phyloP scores from a whole-genome alignment of 35 echinoderm and acorn worm genomes.

The Ophiothrix spiculata region DNA sequence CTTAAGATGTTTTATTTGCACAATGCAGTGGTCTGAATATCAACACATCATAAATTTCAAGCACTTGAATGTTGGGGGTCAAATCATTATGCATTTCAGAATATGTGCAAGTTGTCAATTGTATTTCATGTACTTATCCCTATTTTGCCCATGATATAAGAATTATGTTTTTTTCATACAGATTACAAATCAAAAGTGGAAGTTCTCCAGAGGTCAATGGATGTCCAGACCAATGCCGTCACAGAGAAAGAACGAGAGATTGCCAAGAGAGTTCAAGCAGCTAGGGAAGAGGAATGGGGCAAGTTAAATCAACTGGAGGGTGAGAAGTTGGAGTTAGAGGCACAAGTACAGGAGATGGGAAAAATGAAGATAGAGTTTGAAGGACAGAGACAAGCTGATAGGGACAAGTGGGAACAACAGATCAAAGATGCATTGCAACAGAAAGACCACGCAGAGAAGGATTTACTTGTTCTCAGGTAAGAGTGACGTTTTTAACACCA shows the following conservation, averaged over 20 bases:
- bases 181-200: conserved; percentile 81
- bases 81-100: too few species aligned
- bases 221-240: conserved; percentile 67
- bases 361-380: conserved; percentile 61
- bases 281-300: conserved; percentile 92
- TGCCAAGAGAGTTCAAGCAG: conserved; percentile 62
- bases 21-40: too few species aligned
- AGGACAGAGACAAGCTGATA: conserved; percentile 52
- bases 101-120: too few species aligned
- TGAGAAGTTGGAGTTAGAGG: conserved; percentile 76
- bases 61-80: too few species aligned
- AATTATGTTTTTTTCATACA: conserved; percentile 37
- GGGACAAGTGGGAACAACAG: conserved; percentile 43
- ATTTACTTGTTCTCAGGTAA: conserved; percentile 65
- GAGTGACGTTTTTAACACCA: too few species aligned
- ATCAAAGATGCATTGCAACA: conserved; percentile 60
- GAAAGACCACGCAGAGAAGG: conserved; percentile 77
- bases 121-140: too few species aligned
- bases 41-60: too few species aligned
- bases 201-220: conserved; percentile 57
- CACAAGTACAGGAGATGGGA: conserved; percentile 69
- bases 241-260: conserved; percentile 89
- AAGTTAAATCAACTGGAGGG: conserved; percentile 67
- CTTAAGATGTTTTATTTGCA: too few species aligned
- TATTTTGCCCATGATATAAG: too few species aligned